A percentile compares a stretch with the other conserved stretches of the same genome.
Conservation (phyloP, 2,888 invertebrate species). For the Acronicta alni region DNA sequence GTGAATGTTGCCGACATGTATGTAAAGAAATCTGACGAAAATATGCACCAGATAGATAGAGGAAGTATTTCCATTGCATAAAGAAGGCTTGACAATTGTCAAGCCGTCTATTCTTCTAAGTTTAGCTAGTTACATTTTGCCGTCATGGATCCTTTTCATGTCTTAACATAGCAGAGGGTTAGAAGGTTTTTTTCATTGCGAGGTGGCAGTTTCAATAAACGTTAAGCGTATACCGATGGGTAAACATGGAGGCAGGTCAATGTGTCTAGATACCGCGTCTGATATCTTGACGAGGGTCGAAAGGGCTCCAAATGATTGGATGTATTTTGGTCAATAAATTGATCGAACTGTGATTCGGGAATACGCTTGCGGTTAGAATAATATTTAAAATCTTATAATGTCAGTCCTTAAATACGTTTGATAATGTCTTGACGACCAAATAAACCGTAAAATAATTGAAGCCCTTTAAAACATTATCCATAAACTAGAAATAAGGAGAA, state of each 20-base stretch:
- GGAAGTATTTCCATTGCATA: neutral
- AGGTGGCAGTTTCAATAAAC: slow-evolving; percentile 25
- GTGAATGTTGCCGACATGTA: slow-evolving; percentile 15
- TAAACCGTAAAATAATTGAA: neutral
- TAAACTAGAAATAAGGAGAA: neutral
- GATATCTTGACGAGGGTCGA: slow-evolving; percentile 48
- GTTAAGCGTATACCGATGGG: slow-evolving; percentile 31
- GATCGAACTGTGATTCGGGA: slow-evolving; percentile 18
- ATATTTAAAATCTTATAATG: slow-evolving; percentile 3
- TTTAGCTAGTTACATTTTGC: slow-evolving; percentile 30
- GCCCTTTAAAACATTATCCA: neutral
- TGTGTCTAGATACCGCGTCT: slow-evolving; percentile 45
- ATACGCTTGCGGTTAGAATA: slow-evolving; percentile 7
- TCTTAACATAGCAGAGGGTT: slow-evolving; percentile 11
- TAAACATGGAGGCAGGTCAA: slow-evolving; percentile 37
- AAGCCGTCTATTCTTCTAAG: too few relatives aligned
- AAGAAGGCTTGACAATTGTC: slow-evolving; percentile 2
- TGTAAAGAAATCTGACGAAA: slow-evolving; percentile 8
- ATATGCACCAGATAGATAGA: slow-evolving; percentile 10
- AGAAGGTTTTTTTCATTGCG: slow-evolving; percentile 32
- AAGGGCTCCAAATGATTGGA: slow-evolving; percentile 27
- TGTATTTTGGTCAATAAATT: slow-evolving; percentile 37
- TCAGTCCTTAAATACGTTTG: neutral
- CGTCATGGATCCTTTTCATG: slow-evolving; percentile 7
- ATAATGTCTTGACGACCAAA: neutral